These are phyloP conservation scores for Ips nitidus DNA, from an alignment of 1,140 invertebrate species.

Conservation along the genomic window DNA sequence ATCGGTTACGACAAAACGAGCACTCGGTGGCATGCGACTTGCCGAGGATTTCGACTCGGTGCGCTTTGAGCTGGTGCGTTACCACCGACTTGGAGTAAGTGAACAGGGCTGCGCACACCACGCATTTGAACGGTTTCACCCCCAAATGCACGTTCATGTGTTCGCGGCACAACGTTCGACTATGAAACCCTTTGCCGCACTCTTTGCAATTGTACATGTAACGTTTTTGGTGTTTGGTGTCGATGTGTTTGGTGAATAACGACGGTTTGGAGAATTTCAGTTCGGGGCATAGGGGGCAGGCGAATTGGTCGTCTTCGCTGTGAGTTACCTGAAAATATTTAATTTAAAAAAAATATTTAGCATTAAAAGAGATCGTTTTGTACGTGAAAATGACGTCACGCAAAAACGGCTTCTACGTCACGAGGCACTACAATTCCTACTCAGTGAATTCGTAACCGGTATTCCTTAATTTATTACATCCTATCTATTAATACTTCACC, in stretches of 20 bases:
- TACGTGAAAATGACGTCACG: no score
- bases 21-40: conserved; percentile 42
- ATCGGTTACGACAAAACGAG: conserved; percentile 38
- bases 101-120: conserved; percentile 44
- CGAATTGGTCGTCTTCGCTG: conserved; percentile 34
- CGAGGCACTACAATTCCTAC: no score
- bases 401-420: no score
- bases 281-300: conserved; percentile 41
- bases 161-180: conserved; percentile 48
- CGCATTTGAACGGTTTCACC: conserved; percentile 62
- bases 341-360: background rate
- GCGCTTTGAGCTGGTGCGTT: conserved; percentile 42
- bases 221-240: conserved; percentile 41
- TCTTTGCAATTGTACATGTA: conserved; percentile 55
- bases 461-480: no score
- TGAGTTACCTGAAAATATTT: conserved; percentile 27
- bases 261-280: conserved; percentile 37
- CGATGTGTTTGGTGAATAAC: conserved; percentile 42
- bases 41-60: conserved; percentile 43
- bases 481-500: no score
- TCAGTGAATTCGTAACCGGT: no score
- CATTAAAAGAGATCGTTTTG: background rate
- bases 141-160: conserved; percentile 68
- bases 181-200: conserved; percentile 57
- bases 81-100: conserved; percentile 43